Conservation (phyloP, 2,797 vertebrate species). For the Centropyge bicolor region DNA sequence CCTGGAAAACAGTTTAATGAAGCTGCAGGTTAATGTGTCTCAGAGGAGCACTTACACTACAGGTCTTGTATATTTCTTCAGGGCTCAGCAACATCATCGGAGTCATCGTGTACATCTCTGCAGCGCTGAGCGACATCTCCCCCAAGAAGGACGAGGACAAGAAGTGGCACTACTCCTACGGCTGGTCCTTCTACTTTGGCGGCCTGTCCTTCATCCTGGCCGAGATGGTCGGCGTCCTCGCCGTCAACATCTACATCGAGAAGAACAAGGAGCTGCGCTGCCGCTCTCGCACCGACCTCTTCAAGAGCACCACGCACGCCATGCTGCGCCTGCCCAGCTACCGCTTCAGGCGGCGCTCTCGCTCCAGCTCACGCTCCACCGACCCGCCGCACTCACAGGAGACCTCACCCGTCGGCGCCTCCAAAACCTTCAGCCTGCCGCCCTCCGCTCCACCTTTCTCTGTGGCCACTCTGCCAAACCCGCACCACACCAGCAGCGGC, state of each 20-base stretch:
- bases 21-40: constrained; percentile 38
- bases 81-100: constrained; percentile 97
- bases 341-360: constrained; percentile 91
- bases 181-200: constrained; percentile 97
- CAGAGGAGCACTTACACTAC: constrained; percentile 34
- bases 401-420: constrained; percentile 84
- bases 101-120: constrained; percentile 95
- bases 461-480: constrained; percentile 92
- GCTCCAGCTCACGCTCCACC: constrained; percentile 91
- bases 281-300: constrained; percentile 91
- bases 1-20: constrained; percentile 37
- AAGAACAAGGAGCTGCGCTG: constrained; percentile 94
- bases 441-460: constrained; percentile 88
- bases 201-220: constrained; percentile 95
- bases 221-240: constrained; percentile 94
- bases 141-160: constrained; percentile 94
- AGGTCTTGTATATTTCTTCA: constrained; percentile 63
- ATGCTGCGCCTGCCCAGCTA: constrained; percentile 93
- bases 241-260: constrained; percentile 96
- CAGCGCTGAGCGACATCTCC: constrained; percentile 93
- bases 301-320: constrained; percentile 90
- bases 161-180: constrained; percentile 95
- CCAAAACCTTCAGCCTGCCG: constrained; percentile 85
- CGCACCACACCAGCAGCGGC: constrained; percentile 83
- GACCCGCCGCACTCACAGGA: constrained; percentile 90